Evolutionary conservation across 2,797 vertebrate genomes (phyloP), one percentile per base, ranked within the genome.

Genomic region (Decapterus maruadsi): DNA sequence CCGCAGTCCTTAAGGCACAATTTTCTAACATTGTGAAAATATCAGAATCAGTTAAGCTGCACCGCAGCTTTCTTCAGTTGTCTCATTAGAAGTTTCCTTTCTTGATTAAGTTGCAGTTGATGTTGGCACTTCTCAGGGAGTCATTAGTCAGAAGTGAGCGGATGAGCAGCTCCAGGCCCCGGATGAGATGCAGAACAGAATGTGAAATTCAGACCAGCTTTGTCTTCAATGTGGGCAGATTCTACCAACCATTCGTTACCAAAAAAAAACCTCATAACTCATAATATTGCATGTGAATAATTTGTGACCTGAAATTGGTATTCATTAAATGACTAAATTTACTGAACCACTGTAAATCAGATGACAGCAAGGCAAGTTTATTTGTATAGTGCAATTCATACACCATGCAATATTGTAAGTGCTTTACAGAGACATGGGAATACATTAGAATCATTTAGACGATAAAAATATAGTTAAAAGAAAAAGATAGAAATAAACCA

Each of bases 131-230:
- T 17, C 65, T 78, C 61, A 0, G 63, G 64, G 75, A 81, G 66
- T 75, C 80, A 59, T 85, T 77, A 84, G 74, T 80, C 19, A 10
- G 62, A 72, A 72, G 59, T 58, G 67, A 81, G 75, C 16, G 19
- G 46, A 34, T 13, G 51, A 81, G 72, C 70, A 34, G 62, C 66
- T 56, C 11, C 54, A 57, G 61, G 22, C 17, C 80, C 62, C 72
- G 29, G 19, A 73, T 45, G 72, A 72, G 26, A 19, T 60, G 55
- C 60, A 61, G 26, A 78, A 51, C 68, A 71, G 60, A 59, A 64
- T 45, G 72, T 74, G 75, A 58, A 71, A 74, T 73, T 71, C 70
- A 61, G 51, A 59, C n/a, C 55, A n/a, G 51, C 50, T 51, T n/a
- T 19, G 34, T 19, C 43, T 29, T 4, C 1, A 1, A 26, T 55